Conservation (phyloP, 37 sponge, comb jelly and placozoan species). For the Axinella damicornis region DNA sequence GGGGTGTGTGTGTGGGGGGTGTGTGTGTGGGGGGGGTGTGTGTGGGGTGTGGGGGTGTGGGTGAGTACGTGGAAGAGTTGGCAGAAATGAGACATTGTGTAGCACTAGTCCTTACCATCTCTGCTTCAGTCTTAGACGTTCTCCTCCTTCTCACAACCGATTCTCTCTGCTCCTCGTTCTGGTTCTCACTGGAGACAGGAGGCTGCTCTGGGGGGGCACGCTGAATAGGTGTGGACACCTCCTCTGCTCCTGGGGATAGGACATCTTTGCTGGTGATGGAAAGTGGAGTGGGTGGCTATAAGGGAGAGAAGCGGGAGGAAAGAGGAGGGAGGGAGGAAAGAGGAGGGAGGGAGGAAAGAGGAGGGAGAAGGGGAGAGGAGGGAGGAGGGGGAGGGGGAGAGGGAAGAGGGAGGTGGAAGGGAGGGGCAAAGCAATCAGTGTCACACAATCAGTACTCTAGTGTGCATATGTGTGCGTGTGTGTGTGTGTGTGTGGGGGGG, state of each 20-base stretch:
- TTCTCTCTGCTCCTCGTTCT: too few species aligned
- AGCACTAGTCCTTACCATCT: constrained; percentile 11
- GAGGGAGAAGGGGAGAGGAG: not conserved
- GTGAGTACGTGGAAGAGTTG: not conserved
- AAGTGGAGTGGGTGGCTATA: not conserved
- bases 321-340: not conserved
- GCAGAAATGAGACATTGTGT: too few species aligned
- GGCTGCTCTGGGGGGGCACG: too few species aligned
- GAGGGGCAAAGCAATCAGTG: not conserved
- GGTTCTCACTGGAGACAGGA: too few species aligned
- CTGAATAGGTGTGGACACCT: too few species aligned
- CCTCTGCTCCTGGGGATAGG: too few species aligned
- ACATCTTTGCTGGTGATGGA: not conserved
- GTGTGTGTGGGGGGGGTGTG: not conserved
- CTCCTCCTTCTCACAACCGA: not conserved
- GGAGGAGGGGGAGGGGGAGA: not conserved
- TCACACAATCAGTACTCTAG: too few species aligned
- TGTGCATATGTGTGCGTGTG: too few species aligned
- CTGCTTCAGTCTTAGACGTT: constrained; percentile 29
- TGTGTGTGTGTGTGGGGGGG: too few species aligned
- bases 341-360: constrained; percentile 11
- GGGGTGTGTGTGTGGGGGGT: not conserved
- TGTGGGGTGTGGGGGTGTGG: not conserved
- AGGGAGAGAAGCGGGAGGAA: not conserved
- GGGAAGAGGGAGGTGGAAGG: constrained; percentile 12